Base-by-base conservation (phyloP, 2,113 vertebrate genomes). In the Rhinogobius similis region DNA sequence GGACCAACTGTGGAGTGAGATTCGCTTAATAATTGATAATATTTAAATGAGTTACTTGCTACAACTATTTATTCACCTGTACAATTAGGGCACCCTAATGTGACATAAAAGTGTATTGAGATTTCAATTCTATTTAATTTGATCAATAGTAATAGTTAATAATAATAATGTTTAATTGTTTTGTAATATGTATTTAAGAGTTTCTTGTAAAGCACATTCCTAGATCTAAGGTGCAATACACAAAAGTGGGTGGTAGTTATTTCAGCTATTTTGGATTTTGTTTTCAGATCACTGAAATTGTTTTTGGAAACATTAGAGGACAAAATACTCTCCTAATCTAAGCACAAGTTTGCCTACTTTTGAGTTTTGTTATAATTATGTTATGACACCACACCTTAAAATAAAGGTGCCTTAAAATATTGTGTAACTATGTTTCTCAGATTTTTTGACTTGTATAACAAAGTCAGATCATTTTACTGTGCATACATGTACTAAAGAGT, bases 381-480 rank as follows among this genome's bases (percentile, higher is more conserved):
- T 87, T 93, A 85, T 91, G 90, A 89, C 93, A 94, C 91, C 26
- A 87, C 91, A 94, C 94, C 94, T 91, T 89, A 88, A 92, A 97
- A 96, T 96, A 97, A 97, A 96, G 90, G 72, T 90, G 92, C 63
- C 24, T 83, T 62, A 79, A 77, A 84, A 78, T 16, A 55, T 61
- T 61, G 18, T 61, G 18, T 36, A n/a, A 61, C 18, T 32, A 27
- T 38, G 18, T 32, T 38, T 20, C 1, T 43, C n/a, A 63, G n/a
- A 63, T 63, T 23, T 6, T 24, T 16, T 41, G 10, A 12, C 6
- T 23, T 63, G 4, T 13, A 63, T 63, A 43, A 41, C 36, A 23
- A 20, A n/a, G n/a, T n/a, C 26, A 61, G 39, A 62, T 7, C 10
- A 20, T n/a, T 8, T 13, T 53, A 18, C 13, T 18, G 14, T 18